Base-by-base conservation (phyloP, 2,888 invertebrate species). In the Epirrhoe alternata region DNA sequence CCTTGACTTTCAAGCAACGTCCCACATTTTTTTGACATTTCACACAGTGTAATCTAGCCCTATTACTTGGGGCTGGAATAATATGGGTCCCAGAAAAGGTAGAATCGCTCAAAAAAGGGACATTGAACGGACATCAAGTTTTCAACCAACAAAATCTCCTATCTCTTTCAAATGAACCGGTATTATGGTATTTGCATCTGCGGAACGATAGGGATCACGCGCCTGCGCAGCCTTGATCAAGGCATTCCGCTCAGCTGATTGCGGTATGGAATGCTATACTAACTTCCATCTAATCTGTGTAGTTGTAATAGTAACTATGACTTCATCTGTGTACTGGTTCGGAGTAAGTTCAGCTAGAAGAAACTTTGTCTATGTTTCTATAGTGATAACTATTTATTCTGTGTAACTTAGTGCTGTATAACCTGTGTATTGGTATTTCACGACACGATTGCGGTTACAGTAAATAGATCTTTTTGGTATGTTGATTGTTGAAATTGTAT, bases 201-300 rank as follows among this genome's bases (percentile, higher is more conserved):
- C 69, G 54, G 49, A 30, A 54, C 56, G 69, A 67, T 69, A 66
- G 57, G 55, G 59, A 63, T 63, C 62, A 45, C 50, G 63, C 63
- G 51, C 64, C 38, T 64, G 67, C 68, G 70, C 74, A 74, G 72
- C 74, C 75, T 74, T 76, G 74, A 70, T 72, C 74, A 76, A 74
- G 73, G 74, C 61, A 79, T 76, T 75, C 76, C 73, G 68, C 70
- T 73, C 69, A 72, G 73, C 73, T 74, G 74, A 68, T 73, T 59
- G 62, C 70, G 68, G 64, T 67, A 62, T 54, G 51, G 35, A 31
- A 54, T 47, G 33, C 12, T 8, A 2, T 47, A 58, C 52, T 33
- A 33, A 59, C 56, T 61, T 8, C n/a, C 10, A 49, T 14, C 1
- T 57, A 61, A 52, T 58, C 53, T 53, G n/a, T 49, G 56, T 42